Evolutionary conservation across 2,888 invertebrate genomes (phyloP).

Genomic region (Oxyteleia sp.): DNA sequence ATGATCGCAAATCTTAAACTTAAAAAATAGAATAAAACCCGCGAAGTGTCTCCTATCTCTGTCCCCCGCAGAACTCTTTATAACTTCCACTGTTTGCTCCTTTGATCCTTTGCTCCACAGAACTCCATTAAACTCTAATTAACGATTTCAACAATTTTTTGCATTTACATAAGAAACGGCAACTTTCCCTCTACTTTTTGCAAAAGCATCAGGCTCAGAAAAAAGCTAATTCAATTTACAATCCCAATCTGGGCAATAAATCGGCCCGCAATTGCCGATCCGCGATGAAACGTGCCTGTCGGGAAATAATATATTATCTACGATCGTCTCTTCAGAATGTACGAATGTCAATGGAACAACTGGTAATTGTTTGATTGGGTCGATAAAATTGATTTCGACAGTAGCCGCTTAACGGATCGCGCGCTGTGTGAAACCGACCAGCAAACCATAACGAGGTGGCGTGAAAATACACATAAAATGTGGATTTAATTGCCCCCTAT

Average conservation of each 20-base stretch:
- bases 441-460: slow-evolving; percentile 73
- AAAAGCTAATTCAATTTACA: slow-evolving; percentile 6
- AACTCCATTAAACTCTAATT: too few species aligned
- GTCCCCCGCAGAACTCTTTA: too few species aligned
- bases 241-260: slow-evolving; percentile 5
- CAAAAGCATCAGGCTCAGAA: background rate
- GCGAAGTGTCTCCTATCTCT: too few species aligned
- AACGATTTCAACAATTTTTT: too few species aligned
- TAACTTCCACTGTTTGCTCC: too few species aligned
- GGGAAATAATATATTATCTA: slow-evolving; percentile 2
- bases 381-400: slow-evolving; percentile 66
- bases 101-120: too few species aligned
- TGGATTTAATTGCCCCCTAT: slow-evolving; percentile 68
- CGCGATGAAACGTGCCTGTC: background rate
- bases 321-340: slow-evolving; percentile 10
- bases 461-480: slow-evolving; percentile 71
- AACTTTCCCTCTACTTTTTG: background rate
- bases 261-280: background rate
- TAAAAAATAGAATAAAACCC: too few species aligned
- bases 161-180: too few species aligned
- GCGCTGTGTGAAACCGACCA: slow-evolving; percentile 68
- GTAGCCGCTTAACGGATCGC: slow-evolving; percentile 34
- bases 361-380: slow-evolving; percentile 59
- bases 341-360: slow-evolving; percentile 37
- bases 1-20: too few species aligned